Conservation (phyloP, 1,140 invertebrate species). For the Drosophila funebris region DNA sequence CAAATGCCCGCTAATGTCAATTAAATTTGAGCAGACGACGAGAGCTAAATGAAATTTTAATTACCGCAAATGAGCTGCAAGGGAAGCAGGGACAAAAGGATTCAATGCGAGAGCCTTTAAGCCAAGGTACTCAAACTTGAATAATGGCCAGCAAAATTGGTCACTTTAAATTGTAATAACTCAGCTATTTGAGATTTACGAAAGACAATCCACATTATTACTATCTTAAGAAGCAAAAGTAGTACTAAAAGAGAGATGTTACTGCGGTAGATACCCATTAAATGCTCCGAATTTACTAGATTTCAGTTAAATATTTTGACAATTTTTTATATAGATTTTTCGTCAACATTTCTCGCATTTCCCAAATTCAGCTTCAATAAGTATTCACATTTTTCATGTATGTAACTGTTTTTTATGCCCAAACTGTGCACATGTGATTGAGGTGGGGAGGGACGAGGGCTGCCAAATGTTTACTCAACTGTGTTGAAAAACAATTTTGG, state of each 20-base stretch:
- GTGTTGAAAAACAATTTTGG: slow-evolving; percentile 79
- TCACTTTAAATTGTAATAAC: slow-evolving; percentile 40
- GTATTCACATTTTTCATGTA: slow-evolving; percentile 41
- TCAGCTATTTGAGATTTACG: background rate
- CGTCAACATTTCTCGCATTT: slow-evolving; percentile 32
- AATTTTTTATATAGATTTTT: slow-evolving; percentile 19
- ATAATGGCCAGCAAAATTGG: slow-evolving; percentile 52
- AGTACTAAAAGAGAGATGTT: background rate
- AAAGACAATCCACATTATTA: background rate
- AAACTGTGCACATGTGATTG: slow-evolving; percentile 33
- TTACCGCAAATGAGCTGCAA: slow-evolving; percentile 71
- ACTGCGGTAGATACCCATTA: too few species aligned
- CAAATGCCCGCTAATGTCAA: slow-evolving; percentile 73
- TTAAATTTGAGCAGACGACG: slow-evolving; percentile 72
- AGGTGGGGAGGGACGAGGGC: slow-evolving; percentile 6
- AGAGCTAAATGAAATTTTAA: slow-evolving; percentile 74
- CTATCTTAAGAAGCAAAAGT: background rate
- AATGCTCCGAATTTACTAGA: too few species aligned
- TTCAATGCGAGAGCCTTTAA: background rate
- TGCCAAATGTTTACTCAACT: slow-evolving; percentile 77
- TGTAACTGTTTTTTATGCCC: slow-evolving; percentile 53
- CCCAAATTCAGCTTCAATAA: slow-evolving; percentile 31
- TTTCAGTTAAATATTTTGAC: slow-evolving; percentile 20
- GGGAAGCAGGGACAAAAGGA: background rate
- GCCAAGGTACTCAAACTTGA: slow-evolving; percentile 12